These are phyloP conservation scores for Acanthoscelides obtectus DNA, from an alignment of 2,888 invertebrate species.

Conservation along the genomic window DNA sequence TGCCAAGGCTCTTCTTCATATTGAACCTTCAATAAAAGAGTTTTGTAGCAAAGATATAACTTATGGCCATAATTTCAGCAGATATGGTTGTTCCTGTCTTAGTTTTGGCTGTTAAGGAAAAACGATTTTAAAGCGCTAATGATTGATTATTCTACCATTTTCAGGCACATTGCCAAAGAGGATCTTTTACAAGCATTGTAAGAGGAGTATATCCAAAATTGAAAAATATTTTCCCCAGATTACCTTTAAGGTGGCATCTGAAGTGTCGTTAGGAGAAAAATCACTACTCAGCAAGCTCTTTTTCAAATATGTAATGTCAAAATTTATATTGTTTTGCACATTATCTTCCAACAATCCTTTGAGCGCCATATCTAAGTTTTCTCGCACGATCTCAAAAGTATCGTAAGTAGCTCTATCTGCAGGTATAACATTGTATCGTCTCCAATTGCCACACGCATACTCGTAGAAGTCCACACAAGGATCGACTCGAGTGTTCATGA, in stretches of 20 bases:
- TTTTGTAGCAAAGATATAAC: too few species aligned
- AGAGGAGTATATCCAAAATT: too few species aligned
- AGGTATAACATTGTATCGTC: conserved; percentile 77
- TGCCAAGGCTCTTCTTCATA: too few species aligned
- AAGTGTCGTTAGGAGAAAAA: conserved; percentile 20
- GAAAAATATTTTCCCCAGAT: too few species aligned
- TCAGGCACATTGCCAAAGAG: too few species aligned
- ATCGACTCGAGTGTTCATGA: conserved; percentile 68
- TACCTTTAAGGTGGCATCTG: conserved; percentile 54
- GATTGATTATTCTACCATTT: too few species aligned
- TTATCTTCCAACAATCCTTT: conserved; percentile 32
- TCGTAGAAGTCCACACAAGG: conserved; percentile 83
- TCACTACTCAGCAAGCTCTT: conserved; percentile 23
- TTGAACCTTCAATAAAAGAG: too few species aligned
- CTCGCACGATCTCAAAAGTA: conserved; percentile 84
- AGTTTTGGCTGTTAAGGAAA: too few species aligned
- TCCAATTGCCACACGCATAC: conserved; percentile 85
- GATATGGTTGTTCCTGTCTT: too few species aligned
- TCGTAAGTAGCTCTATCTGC: conserved; percentile 85
- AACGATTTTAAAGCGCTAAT: too few species aligned
- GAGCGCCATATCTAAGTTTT: conserved; percentile 69
- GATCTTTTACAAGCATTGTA: too few species aligned
- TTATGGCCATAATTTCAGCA: too few species aligned
- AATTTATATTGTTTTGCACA: neutral
- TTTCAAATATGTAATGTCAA: neutral